Evolutionary conservation across 1,140 invertebrate genomes (phyloP), one percentile per base, ranked within the genome.

Genomic region (Macrosteles quadrilineatus): DNA sequence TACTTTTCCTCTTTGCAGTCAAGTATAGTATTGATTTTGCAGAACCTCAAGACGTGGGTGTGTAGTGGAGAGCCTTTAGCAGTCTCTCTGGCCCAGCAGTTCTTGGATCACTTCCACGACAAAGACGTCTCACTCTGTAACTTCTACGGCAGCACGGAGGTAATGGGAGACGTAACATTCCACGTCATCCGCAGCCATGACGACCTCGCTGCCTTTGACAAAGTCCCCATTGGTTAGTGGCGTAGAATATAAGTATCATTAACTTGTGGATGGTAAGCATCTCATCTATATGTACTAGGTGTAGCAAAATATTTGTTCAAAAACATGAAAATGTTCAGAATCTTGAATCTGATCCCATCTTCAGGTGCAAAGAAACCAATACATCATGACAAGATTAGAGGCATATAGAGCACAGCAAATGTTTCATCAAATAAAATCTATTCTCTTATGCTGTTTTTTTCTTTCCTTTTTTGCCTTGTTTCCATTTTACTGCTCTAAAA

Each of bases 61-160:
- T 93, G 92, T 76, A 94, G 91, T 21, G 92, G 92, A 0, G 93
- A 95, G 81, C 86, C 88, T 0, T 81, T 95, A 0, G 80, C 86
- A 0, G 83, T 87, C 6, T 79, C 87, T 0, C 75, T 94, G 17
- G 89, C 88, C 0, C 77, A 85, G 36, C 85, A 91, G 73, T 94
- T 94, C 80, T 93, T 91, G 77, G 78, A 83, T 25, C 84, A 85
- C 69, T 94, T 94, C 69, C 76, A 80, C 2, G 79, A 83, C 65
- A 81, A 83, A 1, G 79, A 82, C 0, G 86, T 88, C 69, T 81
- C 84, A 17, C 77, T 95, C 9, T 91, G 89, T 57, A 96, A 96
- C 76, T 95, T 95, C 77, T 96, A 95, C 74, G 94, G 94, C 0
- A 94, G 92, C 71, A 95, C 94, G 0, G 94, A 96, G 80, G 87